Percentiles rank a stretch among this genome's conserved stretches.
phyloP scores from a whole-genome alignment of 2,797 vertebrate genomes.

The Rousettus madagascariensis region DNA sequence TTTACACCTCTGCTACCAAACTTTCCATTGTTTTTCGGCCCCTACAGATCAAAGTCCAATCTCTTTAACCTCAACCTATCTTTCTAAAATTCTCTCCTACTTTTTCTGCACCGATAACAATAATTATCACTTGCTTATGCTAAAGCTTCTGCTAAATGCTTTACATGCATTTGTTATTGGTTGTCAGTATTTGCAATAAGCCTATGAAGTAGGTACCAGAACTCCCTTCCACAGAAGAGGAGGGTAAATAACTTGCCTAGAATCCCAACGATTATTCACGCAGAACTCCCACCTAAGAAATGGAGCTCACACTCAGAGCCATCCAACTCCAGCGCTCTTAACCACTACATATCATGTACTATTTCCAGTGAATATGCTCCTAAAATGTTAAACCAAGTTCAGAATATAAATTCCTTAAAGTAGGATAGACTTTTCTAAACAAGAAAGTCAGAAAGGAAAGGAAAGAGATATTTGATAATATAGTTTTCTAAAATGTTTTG shows the following conservation, averaged over 20 bases:
- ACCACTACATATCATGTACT: no score
- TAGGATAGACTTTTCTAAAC: background rate
- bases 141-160: background rate
- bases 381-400: slow-evolving; percentile 13
- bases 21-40: background rate
- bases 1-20: background rate
- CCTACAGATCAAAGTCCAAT: background rate
- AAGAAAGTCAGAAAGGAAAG: background rate
- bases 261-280: background rate
- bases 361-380: background rate
- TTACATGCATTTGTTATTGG: background rate
- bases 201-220: background rate
- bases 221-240: background rate
- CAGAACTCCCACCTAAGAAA: background rate
- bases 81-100: background rate
- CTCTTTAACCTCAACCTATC: background rate
- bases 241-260: background rate
- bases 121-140: background rate
- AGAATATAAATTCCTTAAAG: background rate
- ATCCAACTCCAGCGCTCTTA: background rate
- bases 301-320: background rate
- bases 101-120: background rate
- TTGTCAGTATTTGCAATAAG: background rate
- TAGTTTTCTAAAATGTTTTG: background rate
- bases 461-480: background rate